These are phyloP conservation scores for Pogoniulus pusillus DNA, from an alignment of 2,797 vertebrate genomes.

Conservation along the genomic window DNA sequence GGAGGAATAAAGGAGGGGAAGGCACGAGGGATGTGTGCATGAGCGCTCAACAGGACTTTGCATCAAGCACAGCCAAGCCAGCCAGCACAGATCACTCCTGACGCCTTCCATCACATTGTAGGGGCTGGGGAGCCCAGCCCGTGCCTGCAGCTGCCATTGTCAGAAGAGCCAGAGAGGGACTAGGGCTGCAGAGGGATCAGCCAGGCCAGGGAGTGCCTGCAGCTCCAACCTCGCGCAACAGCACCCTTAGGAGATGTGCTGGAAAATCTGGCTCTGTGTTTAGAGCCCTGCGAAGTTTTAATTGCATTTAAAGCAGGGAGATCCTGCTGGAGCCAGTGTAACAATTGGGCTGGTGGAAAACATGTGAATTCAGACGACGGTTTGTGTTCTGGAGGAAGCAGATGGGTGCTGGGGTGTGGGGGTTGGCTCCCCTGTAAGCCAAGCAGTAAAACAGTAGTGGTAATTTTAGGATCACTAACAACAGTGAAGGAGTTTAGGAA, in stretches of 20 bases:
- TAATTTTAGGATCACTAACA: neutral
- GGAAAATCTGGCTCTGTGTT: fast-evolving
- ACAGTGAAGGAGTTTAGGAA: neutral
- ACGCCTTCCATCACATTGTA: fast-evolving
- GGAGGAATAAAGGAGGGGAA: neutral
- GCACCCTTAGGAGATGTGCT: neutral
- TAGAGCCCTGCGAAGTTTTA: neutral
- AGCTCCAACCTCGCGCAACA: neutral
- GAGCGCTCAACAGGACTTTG: neutral
- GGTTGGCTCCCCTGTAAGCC: neutral
- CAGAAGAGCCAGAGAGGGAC: neutral
- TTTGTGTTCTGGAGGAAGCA: neutral
- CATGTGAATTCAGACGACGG: fast-evolving
- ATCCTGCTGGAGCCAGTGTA: neutral
- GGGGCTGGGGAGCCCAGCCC: neutral
- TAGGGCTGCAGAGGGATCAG: neutral
- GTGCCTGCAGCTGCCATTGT: fast-evolving
- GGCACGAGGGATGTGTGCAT: fast-evolving
- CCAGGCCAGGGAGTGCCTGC: neutral
- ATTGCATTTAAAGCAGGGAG: neutral
- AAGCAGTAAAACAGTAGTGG: neutral
- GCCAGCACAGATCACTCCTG: neutral
- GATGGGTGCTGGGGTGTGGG: neutral
- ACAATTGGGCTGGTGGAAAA: neutral
- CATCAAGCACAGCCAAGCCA: neutral